Percentiles rank a stretch among this genome's conserved stretches.
Conservation (phyloP, 2,888 invertebrate species). For the Drosophila maculinotata region DNA sequence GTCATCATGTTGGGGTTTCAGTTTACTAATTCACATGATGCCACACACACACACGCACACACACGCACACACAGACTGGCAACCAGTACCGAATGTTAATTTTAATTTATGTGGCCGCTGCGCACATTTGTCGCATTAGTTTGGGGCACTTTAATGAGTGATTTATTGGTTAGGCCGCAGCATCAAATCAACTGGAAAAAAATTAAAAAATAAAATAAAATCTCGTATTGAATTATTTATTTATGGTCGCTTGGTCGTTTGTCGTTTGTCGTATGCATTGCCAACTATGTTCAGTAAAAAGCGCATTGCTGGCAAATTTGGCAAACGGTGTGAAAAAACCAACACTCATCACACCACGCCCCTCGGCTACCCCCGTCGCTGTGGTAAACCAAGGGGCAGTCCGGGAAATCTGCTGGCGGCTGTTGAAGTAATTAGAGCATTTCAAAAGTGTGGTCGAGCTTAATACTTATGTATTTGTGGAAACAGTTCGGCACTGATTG, state of each 20-base stretch:
- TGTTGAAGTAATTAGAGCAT: slow-evolving; percentile 75
- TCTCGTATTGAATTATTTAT: slow-evolving; percentile 71
- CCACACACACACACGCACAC: slow-evolving; percentile 17
- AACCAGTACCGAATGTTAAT: slow-evolving; percentile 67
- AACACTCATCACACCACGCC: neutral
- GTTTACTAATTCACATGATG: slow-evolving; percentile 78
- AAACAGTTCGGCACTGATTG: slow-evolving; percentile 56
- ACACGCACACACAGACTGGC: slow-evolving; percentile 12
- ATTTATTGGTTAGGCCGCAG: slow-evolving; percentile 71
- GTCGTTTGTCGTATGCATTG: slow-evolving; percentile 23
- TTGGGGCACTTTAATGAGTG: slow-evolving; percentile 76
- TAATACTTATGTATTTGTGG: slow-evolving; percentile 57
- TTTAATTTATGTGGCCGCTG: slow-evolving; percentile 77
- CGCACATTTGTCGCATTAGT: slow-evolving; percentile 76
- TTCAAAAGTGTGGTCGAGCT: slow-evolving; percentile 56
- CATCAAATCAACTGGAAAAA: slow-evolving; percentile 47
- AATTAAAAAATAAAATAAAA: slow-evolving; percentile 29
- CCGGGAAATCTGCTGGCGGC: slow-evolving; percentile 50
- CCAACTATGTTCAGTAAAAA: slow-evolving; percentile 57
- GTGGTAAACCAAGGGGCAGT: slow-evolving; percentile 23
- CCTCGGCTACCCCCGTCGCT: neutral
- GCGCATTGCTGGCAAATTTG: slow-evolving; percentile 34
- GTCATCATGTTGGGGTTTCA: slow-evolving; percentile 71
- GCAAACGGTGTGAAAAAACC: slow-evolving; percentile 51
- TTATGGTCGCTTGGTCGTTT: slow-evolving; percentile 47